Conservation (phyloP, 2,888 invertebrate species). For the Eristalinus aeneus region DNA sequence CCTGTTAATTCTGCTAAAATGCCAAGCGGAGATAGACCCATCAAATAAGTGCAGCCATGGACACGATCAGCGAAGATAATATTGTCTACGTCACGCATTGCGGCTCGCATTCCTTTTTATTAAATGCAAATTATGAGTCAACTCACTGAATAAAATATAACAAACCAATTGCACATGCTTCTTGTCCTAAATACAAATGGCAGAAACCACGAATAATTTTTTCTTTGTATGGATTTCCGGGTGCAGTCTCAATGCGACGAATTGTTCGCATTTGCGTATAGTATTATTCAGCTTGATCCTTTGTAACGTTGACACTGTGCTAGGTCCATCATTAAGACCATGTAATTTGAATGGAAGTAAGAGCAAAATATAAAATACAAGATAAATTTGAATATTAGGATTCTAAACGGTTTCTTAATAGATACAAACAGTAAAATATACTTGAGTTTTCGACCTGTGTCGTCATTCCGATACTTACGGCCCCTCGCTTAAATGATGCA, state of each 20-base stretch:
- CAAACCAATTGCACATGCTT: conserved; percentile 82
- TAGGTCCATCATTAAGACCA: too few species aligned
- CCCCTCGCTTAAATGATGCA: too few species aligned
- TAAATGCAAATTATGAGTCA: background rate
- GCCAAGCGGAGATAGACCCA: conserved; percentile 90
- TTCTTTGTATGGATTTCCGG: conserved; percentile 98
- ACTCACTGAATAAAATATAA: background rate
- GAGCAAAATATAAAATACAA: too few species aligned
- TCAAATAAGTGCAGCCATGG: conserved; percentile 97
- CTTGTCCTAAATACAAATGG: conserved; percentile 96
- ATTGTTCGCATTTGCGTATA: conserved; percentile 91
- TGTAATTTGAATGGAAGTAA: too few species aligned
- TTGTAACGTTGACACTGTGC: conserved; percentile 86
- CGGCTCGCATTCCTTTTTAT: conserved; percentile 89
- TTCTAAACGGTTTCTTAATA: too few species aligned
- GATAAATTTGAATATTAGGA: too few species aligned
- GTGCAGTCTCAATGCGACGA: conserved; percentile 96
- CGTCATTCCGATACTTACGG: too few species aligned
- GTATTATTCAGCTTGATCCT: conserved; percentile 91
- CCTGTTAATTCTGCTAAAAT: conserved; percentile 97
- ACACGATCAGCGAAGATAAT: conserved; percentile 98
- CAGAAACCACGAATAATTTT: conserved; percentile 98
- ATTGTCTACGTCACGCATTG: conserved; percentile 90
- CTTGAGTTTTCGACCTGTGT: too few species aligned
- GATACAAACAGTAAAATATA: too few species aligned